phyloP scores from a whole-genome alignment of 1,140 invertebrate genomes.

The Bombus consobrinus region DNA sequence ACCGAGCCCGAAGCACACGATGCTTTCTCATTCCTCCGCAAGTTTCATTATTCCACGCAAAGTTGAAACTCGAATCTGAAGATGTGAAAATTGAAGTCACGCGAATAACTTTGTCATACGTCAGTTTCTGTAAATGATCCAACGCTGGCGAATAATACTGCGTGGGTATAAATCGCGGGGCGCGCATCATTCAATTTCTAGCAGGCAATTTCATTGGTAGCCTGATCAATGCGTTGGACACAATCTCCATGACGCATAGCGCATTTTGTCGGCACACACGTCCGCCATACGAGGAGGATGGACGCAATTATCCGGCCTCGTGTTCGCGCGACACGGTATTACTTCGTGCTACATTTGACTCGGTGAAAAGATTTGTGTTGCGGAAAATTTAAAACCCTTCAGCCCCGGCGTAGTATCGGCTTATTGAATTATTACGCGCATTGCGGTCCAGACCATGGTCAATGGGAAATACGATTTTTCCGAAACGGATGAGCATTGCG shows the following conservation, averaged over 20 bases:
- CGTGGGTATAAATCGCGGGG: too few relatives aligned
- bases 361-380: slow-evolving; percentile 40
- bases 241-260: slow-evolving; percentile 2
- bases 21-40: too few relatives aligned
- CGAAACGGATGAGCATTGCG: slow-evolving; percentile 30
- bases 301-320: slow-evolving; percentile 27
- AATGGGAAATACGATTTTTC: slow-evolving; percentile 41
- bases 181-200: slow-evolving; percentile 5
- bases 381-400: slow-evolving; percentile 44
- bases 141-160: too few relatives aligned
- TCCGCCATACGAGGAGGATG: neutral
- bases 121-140: too few relatives aligned
- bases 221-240: neutral
- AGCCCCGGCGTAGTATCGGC: neutral
- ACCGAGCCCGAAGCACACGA: too few relatives aligned
- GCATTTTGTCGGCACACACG: neutral
- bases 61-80: too few relatives aligned
- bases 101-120: too few relatives aligned
- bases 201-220: neutral
- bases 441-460: slow-evolving; percentile 16
- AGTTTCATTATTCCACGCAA: too few relatives aligned
- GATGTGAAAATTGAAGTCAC: too few relatives aligned
- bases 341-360: slow-evolving; percentile 21
- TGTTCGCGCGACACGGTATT: neutral
- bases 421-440: slow-evolving; percentile 41